Conservation (phyloP, 2,888 invertebrate species). For the Drosophila fulvimacula region DNA sequence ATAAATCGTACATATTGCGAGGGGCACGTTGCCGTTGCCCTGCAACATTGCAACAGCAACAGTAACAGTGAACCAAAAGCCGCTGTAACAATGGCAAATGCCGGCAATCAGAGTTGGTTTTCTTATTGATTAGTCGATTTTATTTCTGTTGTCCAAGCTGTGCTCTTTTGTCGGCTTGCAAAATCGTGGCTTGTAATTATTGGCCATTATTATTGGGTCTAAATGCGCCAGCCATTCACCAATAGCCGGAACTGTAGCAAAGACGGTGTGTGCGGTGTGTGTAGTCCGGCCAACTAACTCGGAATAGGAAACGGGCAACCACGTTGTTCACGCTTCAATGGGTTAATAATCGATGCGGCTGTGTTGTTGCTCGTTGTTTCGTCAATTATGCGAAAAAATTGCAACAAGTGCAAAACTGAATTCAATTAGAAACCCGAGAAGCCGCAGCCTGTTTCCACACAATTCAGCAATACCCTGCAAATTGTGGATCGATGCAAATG, state of each 20-base stretch:
- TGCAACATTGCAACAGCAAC: constrained; percentile 25
- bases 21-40: constrained; percentile 23
- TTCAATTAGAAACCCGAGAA: constrained; percentile 50
- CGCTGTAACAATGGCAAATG: constrained; percentile 39
- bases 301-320: constrained; percentile 67
- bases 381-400: constrained; percentile 61
- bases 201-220: constrained; percentile 74
- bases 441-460: constrained; percentile 45
- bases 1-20: constrained; percentile 58
- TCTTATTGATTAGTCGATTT: constrained; percentile 68
- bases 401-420: constrained; percentile 66
- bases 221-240: constrained; percentile 62
- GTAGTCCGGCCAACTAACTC: constrained; percentile 33
- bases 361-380: constrained; percentile 29
- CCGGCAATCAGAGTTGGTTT: constrained; percentile 49
- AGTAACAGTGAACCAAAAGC: constrained; percentile 22
- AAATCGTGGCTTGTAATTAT: constrained; percentile 79
- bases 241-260: constrained; percentile 69
- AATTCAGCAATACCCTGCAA: constrained; percentile 31
- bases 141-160: constrained; percentile 45
- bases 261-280: constrained; percentile 15
- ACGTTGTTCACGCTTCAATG: constrained; percentile 61
- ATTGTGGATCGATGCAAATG: constrained; percentile 11
- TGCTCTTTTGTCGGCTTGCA: constrained; percentile 60
- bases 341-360: constrained; percentile 58